phyloP scores from a whole-genome alignment of 2,888 invertebrate genomes.

The Sympetrum striolatum region DNA sequence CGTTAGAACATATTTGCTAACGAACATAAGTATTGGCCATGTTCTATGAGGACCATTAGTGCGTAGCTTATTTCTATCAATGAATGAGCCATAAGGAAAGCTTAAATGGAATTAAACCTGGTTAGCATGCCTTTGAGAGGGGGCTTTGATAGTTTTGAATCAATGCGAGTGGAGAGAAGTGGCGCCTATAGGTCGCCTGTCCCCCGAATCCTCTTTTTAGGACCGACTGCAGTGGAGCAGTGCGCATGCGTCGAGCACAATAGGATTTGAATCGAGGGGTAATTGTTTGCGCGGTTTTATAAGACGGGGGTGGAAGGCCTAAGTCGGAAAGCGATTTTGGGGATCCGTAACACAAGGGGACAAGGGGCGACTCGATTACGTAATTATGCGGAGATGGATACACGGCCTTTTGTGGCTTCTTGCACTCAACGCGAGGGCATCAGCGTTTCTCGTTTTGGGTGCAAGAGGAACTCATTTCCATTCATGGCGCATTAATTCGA shows the following conservation, averaged over 20 bases:
- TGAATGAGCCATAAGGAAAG: too few relatives aligned
- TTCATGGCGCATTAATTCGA: not conserved
- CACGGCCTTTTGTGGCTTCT: not conserved
- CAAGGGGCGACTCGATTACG: not conserved
- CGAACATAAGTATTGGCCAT: too few relatives aligned
- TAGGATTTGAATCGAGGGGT: not conserved
- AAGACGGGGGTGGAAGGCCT: not conserved
- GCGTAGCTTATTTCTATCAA: too few relatives aligned
- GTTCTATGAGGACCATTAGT: too few relatives aligned
- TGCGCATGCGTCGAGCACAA: not conserved
- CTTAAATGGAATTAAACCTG: too few relatives aligned
- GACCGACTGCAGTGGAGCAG: not conserved
- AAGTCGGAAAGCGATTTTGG: not conserved
- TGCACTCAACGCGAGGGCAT: not conserved
- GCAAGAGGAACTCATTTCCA: not conserved
- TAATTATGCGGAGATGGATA: not conserved
- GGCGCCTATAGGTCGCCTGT: not conserved
- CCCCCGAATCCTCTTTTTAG: not conserved
- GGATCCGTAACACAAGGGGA: not conserved
- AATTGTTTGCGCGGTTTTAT: not conserved
- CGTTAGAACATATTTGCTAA: too few relatives aligned
- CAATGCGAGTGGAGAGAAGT: not conserved
- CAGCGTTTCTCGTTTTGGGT: not conserved
- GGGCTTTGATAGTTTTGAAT: conserved; percentile 14
- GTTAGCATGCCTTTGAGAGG: not conserved